Percentiles rank a stretch among this genome's conserved stretches.
Evolutionary conservation across 2,113 vertebrate genomes (phyloP).

Genomic region (Ornithorhynchus anatinus): DNA sequence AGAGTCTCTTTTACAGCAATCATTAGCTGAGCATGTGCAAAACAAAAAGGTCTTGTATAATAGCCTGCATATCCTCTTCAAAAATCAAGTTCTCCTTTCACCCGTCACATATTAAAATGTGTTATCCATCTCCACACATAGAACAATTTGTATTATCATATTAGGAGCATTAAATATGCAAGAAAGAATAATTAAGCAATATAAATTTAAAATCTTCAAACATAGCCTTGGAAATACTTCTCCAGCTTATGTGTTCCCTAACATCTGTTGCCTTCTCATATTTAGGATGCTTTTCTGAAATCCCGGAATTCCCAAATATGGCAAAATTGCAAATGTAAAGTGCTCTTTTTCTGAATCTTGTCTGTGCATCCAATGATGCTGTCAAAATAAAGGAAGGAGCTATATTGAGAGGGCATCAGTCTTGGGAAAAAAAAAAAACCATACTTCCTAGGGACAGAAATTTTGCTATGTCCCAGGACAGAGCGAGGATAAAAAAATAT

Average conservation of each 20-base stretch:
- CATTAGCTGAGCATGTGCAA: too few relatives aligned
- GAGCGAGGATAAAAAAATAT: not conserved
- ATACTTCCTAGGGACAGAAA: not conserved
- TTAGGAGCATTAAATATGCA: constrained; percentile 47
- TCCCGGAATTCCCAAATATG: not conserved
- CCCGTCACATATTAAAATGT: not conserved
- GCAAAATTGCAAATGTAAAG: not conserved
- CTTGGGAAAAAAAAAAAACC: not conserved
- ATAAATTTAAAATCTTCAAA: constrained; percentile 47
- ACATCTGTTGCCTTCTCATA: not conserved
- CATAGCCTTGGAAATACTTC: not conserved
- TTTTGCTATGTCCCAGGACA: not conserved
- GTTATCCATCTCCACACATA: not conserved
- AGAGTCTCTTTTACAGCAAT: too few relatives aligned
- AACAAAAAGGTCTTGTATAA: too few relatives aligned
- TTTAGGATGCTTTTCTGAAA: not conserved
- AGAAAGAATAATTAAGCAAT: constrained; percentile 46
- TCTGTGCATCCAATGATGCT: not conserved
- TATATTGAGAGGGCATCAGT: too few relatives aligned
- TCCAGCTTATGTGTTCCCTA: not conserved
- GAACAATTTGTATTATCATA: constrained; percentile 11
- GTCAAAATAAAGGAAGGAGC: not conserved
- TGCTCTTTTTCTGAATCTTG: not conserved
- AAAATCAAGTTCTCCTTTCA: too few relatives aligned
- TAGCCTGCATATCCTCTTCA: too few relatives aligned